Evolutionary conservation across 2,797 vertebrate genomes (phyloP).

Genomic region (Enteromius paludinosus): DNA sequence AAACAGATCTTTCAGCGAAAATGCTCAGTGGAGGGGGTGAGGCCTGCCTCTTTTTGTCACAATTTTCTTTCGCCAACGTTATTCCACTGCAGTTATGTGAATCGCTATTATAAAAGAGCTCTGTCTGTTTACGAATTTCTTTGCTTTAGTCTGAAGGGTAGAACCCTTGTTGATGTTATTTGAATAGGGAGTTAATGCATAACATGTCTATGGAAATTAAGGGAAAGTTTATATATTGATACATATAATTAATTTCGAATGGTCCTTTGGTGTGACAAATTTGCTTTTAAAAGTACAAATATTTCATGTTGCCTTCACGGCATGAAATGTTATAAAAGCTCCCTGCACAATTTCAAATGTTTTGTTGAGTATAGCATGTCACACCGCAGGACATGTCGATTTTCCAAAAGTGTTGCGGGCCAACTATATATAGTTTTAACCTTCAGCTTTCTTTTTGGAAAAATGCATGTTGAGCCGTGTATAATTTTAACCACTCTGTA

Average conservation of each 20-base stretch:
- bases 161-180: neutral
- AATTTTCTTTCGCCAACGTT: slow-evolving; percentile 11
- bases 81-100: neutral
- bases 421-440: slow-evolving; percentile 38
- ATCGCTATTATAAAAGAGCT: slow-evolving; percentile 5
- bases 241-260: neutral
- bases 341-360: slow-evolving; percentile 5
- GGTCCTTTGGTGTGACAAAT: slow-evolving; percentile 11
- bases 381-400: neutral
- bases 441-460: slow-evolving; percentile 28
- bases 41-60: neutral
- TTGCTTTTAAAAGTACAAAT: neutral
- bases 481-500: slow-evolving; percentile 55
- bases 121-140: neutral
- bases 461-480: slow-evolving; percentile 38
- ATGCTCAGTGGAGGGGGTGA: neutral
- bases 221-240: neutral
- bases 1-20: slow-evolving; percentile 33
- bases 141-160: neutral
- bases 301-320: neutral
- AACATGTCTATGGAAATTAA: neutral
- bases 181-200: neutral
- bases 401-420: slow-evolving; percentile 21
- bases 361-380: slow-evolving; percentile 8
- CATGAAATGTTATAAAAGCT: neutral